Percentiles rank a stretch among this genome's conserved stretches.
Evolutionary conservation across 2,888 invertebrate genomes (phyloP).

Genomic region (Cyaniris semiargus): DNA sequence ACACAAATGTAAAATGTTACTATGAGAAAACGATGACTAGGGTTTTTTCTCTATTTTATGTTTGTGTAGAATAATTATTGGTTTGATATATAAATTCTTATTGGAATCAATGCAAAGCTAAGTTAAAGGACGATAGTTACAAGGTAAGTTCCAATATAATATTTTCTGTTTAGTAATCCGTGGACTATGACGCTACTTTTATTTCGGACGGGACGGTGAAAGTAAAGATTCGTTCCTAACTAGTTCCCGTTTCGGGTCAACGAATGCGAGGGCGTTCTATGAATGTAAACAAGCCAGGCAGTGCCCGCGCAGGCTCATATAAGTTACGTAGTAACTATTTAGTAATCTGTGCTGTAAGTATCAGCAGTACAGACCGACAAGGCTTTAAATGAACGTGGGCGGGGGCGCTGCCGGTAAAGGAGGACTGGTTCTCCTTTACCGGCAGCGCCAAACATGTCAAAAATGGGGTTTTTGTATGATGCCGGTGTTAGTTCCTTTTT

Average conservation of each 20-base stretch:
- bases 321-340: too few relatives aligned
- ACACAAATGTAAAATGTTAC: too few relatives aligned
- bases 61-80: neutral
- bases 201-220: conserved; percentile 13
- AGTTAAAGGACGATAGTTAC: neutral
- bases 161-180: neutral
- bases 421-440: too few relatives aligned
- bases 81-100: neutral
- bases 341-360: too few relatives aligned
- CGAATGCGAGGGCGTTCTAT: conserved; percentile 18
- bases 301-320: neutral
- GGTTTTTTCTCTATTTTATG: neutral
- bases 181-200: neutral
- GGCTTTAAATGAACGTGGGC: too few relatives aligned
- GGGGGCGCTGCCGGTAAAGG: too few relatives aligned
- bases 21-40: too few relatives aligned
- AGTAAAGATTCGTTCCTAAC: neutral
- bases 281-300: conserved; percentile 24
- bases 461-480: too few relatives aligned
- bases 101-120: neutral
- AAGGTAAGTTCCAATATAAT: neutral
- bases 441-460: too few relatives aligned
- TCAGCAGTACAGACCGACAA: too few relatives aligned
- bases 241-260: conserved; percentile 29
- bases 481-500: too few relatives aligned